Conservation (phyloP, 2,113 vertebrate genomes). For the Pteruthius melanotis region DNA sequence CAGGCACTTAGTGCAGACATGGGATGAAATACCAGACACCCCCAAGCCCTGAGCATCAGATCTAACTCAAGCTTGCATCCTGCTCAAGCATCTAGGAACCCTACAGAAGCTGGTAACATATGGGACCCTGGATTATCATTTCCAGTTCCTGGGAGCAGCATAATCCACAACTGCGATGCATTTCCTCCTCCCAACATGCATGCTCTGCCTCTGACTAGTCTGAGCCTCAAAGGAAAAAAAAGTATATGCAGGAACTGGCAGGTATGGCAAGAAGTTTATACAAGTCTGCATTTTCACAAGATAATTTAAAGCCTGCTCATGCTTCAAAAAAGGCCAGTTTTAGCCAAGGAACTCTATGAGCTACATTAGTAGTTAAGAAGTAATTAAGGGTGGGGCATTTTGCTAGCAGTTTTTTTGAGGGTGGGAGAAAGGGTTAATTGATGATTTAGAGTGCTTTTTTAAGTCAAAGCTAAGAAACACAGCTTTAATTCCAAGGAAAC, state of each 20-base stretch:
- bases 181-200: neutral
- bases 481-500: neutral
- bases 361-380: neutral
- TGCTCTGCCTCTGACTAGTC: neutral
- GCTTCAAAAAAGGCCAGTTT: neutral
- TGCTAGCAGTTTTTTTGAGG: neutral
- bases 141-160: neutral
- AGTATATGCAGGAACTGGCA: neutral
- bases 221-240: neutral
- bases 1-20: neutral
- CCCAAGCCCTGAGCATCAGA: neutral
- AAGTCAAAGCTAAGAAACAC: neutral
- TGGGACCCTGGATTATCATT: neutral
- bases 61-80: neutral
- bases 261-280: neutral
- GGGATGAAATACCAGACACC: neutral
- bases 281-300: neutral
- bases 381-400: neutral
- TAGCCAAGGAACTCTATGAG: neutral
- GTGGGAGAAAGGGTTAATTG: neutral
- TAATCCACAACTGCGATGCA: accelerated
- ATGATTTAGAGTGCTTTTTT: neutral
- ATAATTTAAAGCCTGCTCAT: neutral
- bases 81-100: neutral
- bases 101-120: accelerated